Conservation (phyloP, 2,888 invertebrate genomes). For the Drosophila rellima region DNA sequence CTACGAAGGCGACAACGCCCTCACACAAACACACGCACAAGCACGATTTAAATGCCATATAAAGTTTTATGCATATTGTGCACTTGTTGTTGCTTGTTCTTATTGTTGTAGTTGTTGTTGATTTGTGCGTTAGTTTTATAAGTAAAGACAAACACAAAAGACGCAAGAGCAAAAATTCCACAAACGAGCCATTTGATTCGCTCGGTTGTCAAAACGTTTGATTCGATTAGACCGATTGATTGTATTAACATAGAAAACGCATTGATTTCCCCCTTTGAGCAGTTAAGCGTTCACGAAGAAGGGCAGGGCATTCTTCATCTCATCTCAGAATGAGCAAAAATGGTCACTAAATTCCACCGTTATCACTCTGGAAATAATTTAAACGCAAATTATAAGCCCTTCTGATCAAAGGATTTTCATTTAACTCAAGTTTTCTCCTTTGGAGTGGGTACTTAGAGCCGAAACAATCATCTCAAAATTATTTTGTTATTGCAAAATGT, state of each 20-base stretch:
- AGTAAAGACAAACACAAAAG: slow-evolving; percentile 34
- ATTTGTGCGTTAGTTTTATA: slow-evolving; percentile 50
- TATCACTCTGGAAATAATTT: slow-evolving; percentile 20
- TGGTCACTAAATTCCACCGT: slow-evolving; percentile 16
- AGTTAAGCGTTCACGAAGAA: slow-evolving; percentile 45
- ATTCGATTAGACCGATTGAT: slow-evolving; percentile 81
- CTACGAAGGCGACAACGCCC: not conserved
- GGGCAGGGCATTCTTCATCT: too few relatives aligned
- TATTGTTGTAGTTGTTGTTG: slow-evolving; percentile 27
- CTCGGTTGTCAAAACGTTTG: slow-evolving; percentile 75
- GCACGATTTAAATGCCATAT: slow-evolving; percentile 76
- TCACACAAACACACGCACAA: slow-evolving; percentile 22
- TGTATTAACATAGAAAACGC: slow-evolving; percentile 74
- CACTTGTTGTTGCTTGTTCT: slow-evolving; percentile 58
- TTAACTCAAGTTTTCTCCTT: not conserved
- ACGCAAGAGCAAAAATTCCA: slow-evolving; percentile 15
- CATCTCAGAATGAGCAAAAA: slow-evolving; percentile 1
- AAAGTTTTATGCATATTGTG: slow-evolving; percentile 77
- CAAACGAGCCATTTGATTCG: slow-evolving; percentile 61
- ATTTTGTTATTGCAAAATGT: not conserved
- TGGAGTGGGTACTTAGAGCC: too few relatives aligned
- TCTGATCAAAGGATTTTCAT: slow-evolving; percentile 25
- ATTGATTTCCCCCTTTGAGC: slow-evolving; percentile 64
- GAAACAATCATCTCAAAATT: not conserved
- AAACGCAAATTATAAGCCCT: slow-evolving; percentile 30